phyloP scores from a whole-genome alignment of 2,888 invertebrate species.

The Parasteatoda lunata region DNA sequence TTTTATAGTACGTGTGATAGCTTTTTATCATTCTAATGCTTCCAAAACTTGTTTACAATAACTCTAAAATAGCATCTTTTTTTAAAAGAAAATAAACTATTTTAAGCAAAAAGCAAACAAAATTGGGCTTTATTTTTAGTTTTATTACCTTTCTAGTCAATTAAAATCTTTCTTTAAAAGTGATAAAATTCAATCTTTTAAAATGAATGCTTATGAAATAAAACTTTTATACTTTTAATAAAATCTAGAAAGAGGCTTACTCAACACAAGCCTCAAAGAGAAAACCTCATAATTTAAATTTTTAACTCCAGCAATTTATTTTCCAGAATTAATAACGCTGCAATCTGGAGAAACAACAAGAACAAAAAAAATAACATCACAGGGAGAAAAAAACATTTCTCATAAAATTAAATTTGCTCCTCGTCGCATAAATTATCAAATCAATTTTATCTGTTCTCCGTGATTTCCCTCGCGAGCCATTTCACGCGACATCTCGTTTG shows the following conservation, averaged over 20 bases:
- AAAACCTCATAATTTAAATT: background rate
- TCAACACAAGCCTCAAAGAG: background rate
- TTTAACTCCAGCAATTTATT: background rate
- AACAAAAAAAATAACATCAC: background rate
- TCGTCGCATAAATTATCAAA: constrained; percentile 66
- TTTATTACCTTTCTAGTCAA: too few relatives aligned
- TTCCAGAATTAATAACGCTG: background rate
- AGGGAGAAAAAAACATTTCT: constrained; percentile 17
- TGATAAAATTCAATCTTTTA: too few relatives aligned
- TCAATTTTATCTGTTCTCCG: constrained; percentile 66
- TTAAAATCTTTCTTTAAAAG: too few relatives aligned
- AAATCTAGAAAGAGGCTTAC: background rate
- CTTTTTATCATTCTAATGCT: too few relatives aligned
- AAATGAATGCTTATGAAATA: background rate
- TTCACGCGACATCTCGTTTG: constrained; percentile 52
- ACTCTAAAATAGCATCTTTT: too few relatives aligned
- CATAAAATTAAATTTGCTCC: constrained; percentile 63
- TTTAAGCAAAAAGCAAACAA: too few relatives aligned
- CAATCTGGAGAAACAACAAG: background rate
- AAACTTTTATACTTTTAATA: background rate
- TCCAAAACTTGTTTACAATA: too few relatives aligned
- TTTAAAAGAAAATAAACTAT: too few relatives aligned
- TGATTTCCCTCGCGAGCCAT: constrained; percentile 64
- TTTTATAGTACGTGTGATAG: too few relatives aligned
- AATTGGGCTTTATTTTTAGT: too few relatives aligned